Evolutionary conservation across 2,888 invertebrate genomes (phyloP).

Genomic region (Cataglyphis rosenhaueri): DNA sequence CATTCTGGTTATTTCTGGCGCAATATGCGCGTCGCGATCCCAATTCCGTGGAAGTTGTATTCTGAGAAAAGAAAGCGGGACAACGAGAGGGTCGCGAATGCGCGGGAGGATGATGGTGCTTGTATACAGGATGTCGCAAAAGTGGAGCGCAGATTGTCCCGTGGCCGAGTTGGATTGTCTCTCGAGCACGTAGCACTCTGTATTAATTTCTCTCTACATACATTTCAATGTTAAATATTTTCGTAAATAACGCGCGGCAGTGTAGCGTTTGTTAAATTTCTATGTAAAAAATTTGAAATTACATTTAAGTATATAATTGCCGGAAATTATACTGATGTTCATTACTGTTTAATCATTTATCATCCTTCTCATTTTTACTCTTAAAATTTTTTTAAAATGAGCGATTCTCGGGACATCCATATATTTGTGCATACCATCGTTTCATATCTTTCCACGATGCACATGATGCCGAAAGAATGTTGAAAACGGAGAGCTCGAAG

Average conservation of each 20-base stretch:
- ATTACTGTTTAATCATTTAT: background rate
- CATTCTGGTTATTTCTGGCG: constrained; percentile 16
- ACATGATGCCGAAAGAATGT: constrained; percentile 43
- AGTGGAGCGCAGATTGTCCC: background rate
- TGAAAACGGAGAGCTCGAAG: constrained; percentile 61
- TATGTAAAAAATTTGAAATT: background rate
- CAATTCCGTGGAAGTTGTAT: background rate
- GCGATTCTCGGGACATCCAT: background rate
- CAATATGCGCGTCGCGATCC: constrained; percentile 36
- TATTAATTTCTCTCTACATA: background rate
- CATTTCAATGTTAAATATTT: background rate
- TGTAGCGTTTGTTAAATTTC: background rate
- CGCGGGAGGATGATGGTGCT: background rate
- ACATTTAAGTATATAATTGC: background rate
- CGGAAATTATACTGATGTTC: background rate
- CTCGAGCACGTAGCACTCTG: background rate
- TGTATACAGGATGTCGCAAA: background rate
- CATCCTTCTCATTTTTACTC: constrained; percentile 6
- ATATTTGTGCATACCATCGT: background rate
- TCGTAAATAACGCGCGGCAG: background rate
- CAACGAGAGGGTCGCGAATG: background rate
- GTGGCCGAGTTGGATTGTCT: background rate
- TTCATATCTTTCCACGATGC: constrained; percentile 43
- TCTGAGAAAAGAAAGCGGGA: constrained; percentile 7
- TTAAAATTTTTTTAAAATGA: background rate